phyloP scores from a whole-genome alignment of 2,797 vertebrate genomes.

The Acanthurus lineatus region DNA sequence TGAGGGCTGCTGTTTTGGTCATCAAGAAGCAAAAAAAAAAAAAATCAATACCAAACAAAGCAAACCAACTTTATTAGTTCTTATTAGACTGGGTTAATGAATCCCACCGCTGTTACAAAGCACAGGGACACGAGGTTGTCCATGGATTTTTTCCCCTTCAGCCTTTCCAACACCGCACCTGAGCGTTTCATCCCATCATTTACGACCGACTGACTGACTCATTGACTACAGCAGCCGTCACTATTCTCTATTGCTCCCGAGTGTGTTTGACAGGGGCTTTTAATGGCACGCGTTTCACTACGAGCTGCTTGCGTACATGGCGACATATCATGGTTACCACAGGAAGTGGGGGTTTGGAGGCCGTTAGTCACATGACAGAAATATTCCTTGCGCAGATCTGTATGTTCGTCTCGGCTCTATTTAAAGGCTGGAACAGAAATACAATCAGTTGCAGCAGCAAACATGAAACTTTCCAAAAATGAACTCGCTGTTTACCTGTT shows the following conservation, averaged over 20 bases:
- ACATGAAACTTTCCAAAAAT: background rate
- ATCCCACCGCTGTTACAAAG: slow-evolving; percentile 50
- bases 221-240: slow-evolving; percentile 22
- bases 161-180: slow-evolving; percentile 40
- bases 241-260: slow-evolving; percentile 24
- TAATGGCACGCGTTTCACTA: slow-evolving; percentile 9
- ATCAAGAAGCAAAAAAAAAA: slow-evolving; percentile 26
- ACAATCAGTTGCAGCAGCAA: background rate
- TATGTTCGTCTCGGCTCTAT: background rate
- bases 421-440: background rate
- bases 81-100: slow-evolving; percentile 70
- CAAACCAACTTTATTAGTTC: slow-evolving; percentile 74
- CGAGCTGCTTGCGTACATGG: slow-evolving; percentile 34
- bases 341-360: slow-evolving; percentile 2
- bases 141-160: slow-evolving; percentile 36
- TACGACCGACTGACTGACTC: background rate
- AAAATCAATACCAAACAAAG: slow-evolving; percentile 74
- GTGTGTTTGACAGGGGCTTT: slow-evolving; percentile 34
- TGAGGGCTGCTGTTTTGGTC: slow-evolving; percentile 34
- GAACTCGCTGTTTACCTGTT: slow-evolving; percentile 19
- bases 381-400: slow-evolving; percentile 3
- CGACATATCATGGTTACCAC: slow-evolving; percentile 45
- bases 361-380: slow-evolving; percentile 34
- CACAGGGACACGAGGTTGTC: slow-evolving; percentile 18
- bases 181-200: slow-evolving; percentile 57